These are phyloP conservation scores for Mythimna lalbum DNA, from an alignment of 2,888 invertebrate species.

Conservation along the genomic window DNA sequence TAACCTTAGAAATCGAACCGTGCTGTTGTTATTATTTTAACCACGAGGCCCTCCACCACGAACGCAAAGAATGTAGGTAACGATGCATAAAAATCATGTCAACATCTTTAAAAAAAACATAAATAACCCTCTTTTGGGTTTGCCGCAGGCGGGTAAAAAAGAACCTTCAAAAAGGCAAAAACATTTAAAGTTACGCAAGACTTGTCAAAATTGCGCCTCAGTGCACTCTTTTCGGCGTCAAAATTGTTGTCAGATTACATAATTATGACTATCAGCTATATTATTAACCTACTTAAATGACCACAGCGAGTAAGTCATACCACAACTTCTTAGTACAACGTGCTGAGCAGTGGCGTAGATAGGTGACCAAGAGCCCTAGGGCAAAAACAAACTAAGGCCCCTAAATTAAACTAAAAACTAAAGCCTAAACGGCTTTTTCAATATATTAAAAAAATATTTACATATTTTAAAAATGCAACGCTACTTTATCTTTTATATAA, in stretches of 20 bases:
- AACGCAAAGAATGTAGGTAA: neutral
- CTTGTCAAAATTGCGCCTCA: slow-evolving; percentile 25
- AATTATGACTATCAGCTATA: slow-evolving; percentile 37
- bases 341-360: slow-evolving; percentile 1
- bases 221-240: slow-evolving; percentile 10
- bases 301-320: slow-evolving; percentile 19
- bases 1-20: too few relatives aligned
- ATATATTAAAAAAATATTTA: too few relatives aligned
- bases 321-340: slow-evolving; percentile 7
- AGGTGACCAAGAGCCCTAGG: too few relatives aligned
- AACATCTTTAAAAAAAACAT: neutral
- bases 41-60: too few relatives aligned
- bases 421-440: too few relatives aligned
- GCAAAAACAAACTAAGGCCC: too few relatives aligned
- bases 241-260: slow-evolving; percentile 25
- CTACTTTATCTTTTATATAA: too few relatives aligned
- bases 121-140: too few relatives aligned
- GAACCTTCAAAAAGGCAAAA: neutral
- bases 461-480: too few relatives aligned
- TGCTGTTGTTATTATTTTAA: too few relatives aligned
- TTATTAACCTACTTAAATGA: slow-evolving; percentile 39
- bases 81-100: neutral
- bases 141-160: too few relatives aligned
- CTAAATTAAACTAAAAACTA: too few relatives aligned
- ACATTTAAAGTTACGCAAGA: slow-evolving; percentile 22